These are phyloP conservation scores for Plectropomus leopardus DNA, from an alignment of 2,113 vertebrate species.

Conservation along the genomic window DNA sequence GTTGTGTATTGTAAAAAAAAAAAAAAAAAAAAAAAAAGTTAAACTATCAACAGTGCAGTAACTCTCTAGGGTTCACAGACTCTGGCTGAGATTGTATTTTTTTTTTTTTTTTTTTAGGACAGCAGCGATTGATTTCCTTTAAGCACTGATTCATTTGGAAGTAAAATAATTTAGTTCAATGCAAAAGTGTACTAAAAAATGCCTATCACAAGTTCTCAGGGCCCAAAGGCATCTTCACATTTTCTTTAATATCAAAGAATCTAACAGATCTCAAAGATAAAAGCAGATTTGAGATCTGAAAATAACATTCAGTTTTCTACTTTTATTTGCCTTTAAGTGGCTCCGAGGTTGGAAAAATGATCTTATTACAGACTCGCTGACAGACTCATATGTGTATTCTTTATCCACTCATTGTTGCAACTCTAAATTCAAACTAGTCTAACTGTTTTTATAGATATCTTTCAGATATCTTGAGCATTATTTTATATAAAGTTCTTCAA, in stretches of 20 bases:
- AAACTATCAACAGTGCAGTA: too few species aligned
- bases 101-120: background rate
- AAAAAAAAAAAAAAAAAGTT: too few species aligned
- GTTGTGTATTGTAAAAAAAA: too few species aligned
- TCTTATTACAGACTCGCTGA: background rate
- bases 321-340: background rate
- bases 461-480: constrained; percentile 1
- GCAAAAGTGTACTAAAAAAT: background rate
- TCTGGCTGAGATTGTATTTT: too few species aligned
- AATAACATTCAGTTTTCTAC: constrained; percentile 9
- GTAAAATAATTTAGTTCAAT: background rate
- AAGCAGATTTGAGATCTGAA: background rate
- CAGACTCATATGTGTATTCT: background rate
- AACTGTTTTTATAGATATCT: background rate
- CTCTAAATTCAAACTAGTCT: background rate
- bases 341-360: constrained; percentile 12
- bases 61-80: too few species aligned
- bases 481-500: background rate
- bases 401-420: background rate
- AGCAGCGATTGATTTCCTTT: background rate
- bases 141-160: background rate
- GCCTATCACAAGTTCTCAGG: background rate
- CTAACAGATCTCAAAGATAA: background rate
- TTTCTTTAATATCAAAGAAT: background rate
- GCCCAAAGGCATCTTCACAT: background rate